Evolutionary conservation across 2,888 invertebrate genomes (phyloP), one percentile per base, ranked within the genome.

Genomic region (Meandrusa payeni): DNA sequence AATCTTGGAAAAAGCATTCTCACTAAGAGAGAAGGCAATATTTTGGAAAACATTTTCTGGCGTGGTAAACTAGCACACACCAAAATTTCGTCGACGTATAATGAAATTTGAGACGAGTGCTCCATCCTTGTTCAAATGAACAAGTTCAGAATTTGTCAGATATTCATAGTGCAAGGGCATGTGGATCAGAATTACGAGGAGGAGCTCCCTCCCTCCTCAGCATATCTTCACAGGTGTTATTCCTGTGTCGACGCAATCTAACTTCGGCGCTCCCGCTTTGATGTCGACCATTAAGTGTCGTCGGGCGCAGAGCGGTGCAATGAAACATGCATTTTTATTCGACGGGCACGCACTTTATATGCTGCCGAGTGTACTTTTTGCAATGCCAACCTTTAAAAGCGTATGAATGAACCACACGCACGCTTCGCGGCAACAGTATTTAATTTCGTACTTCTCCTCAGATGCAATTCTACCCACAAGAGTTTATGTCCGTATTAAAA

Each of bases 381-480:
- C 31, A 12, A 24, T 26, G 10, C 29, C 15, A 6, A 29, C 24
- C 19, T 38, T 32, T 38, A 15, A 26, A 32, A 32, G 10, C 12
- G 31, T 19, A 38, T 43, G 43, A 43, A 43, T 43, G 43, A 43
- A 37, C 19, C 32, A 31, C 37, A 32, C 33, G 33, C 41, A 22
- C 9, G 33, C 10, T 19, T 26, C 37, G 37, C 24, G 2, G n/a
- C n/a, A 17, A 15, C 9, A 17, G 17, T 19, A 17, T 36, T 9
- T 24, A 3, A 31, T 37, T 37, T 24, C 33, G 15, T 17, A 3
- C 24, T 5, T 34, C 23, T 13, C 10, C n/a, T n/a, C n/a, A n/a
- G n/a, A n/a, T n/a, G n/a, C n/a, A n/a, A n/a, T n/a, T n/a, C n/a
- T n/a, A n/a, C n/a, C n/a, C n/a, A n/a, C n/a, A n/a, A n/a, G n/a